phyloP scores from a whole-genome alignment of 2,888 invertebrate genomes.

The Pseudococcus jackbeardsleyi region DNA sequence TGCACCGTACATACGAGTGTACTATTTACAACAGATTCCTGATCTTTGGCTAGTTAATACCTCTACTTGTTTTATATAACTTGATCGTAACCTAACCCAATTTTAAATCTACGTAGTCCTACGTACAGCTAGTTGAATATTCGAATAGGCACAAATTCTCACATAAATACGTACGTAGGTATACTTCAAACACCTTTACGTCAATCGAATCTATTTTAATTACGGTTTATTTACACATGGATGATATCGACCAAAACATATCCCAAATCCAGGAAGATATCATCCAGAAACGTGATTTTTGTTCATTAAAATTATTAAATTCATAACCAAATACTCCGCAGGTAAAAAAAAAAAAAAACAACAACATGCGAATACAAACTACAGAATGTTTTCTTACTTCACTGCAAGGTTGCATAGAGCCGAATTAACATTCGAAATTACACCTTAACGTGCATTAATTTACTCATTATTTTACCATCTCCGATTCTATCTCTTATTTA shows the following conservation, averaged over 20 bases:
- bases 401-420: background rate
- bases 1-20: background rate
- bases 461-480: background rate
- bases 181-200: background rate
- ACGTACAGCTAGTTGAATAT: no score
- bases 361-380: background rate
- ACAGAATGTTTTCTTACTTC: background rate
- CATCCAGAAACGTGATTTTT: background rate
- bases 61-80: conserved; percentile 7
- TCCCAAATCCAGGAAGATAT: background rate
- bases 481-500: no score
- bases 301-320: background rate
- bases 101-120: background rate
- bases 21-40: background rate
- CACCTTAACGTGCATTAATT: background rate
- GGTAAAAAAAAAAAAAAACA: background rate
- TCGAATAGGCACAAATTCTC: background rate
- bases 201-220: background rate
- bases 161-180: background rate
- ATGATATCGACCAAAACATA: background rate
- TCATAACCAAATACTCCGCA: background rate
- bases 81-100: conserved; percentile 30
- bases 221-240: background rate
- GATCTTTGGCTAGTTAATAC: conserved; percentile 6
- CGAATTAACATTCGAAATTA: background rate